Percentiles rank a stretch among this genome's conserved stretches.
phyloP scores from a whole-genome alignment of 2,113 vertebrate genomes.

The Pseudolaguvia tuberculata region DNA sequence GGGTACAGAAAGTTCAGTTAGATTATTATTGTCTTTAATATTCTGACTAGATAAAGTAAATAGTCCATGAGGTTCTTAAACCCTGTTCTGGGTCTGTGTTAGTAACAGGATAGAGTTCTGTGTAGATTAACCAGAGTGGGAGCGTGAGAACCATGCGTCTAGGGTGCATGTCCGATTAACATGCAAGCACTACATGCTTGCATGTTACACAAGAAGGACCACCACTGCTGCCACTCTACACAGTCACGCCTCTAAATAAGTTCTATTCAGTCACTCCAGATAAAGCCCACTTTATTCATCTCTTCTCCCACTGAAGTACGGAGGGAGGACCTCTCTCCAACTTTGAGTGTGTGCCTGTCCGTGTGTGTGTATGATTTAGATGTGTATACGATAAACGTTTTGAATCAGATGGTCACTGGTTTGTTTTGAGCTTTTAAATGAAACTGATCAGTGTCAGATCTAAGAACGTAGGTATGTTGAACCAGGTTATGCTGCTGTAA shows the following conservation, averaged over 20 bases:
- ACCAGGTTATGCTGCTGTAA: too few relatives aligned
- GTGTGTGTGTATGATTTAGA: not conserved
- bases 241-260: conserved; percentile 45
- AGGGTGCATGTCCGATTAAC: conserved; percentile 43
- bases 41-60: not conserved
- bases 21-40: not conserved
- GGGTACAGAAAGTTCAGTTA: not conserved
- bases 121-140: conserved; percentile 10
- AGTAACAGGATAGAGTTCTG: not conserved
- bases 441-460: too few relatives aligned
- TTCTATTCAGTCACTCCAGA: conserved; percentile 48
- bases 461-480: too few relatives aligned
- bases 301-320: conserved; percentile 45
- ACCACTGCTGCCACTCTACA: conserved; percentile 47
- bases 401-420: too few relatives aligned
- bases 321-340: conserved; percentile 49
- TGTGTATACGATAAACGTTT: not conserved
- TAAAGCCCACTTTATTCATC: conserved; percentile 53
- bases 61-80: not conserved
- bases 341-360: too few relatives aligned
- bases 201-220: too few relatives aligned
- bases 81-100: not conserved
- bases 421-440: too few relatives aligned
- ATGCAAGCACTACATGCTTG: conserved; percentile 42
- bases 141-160: conserved; percentile 64